phyloP scores from a whole-genome alignment of 2,113 vertebrate species.

The Ondatra zibethicus region DNA sequence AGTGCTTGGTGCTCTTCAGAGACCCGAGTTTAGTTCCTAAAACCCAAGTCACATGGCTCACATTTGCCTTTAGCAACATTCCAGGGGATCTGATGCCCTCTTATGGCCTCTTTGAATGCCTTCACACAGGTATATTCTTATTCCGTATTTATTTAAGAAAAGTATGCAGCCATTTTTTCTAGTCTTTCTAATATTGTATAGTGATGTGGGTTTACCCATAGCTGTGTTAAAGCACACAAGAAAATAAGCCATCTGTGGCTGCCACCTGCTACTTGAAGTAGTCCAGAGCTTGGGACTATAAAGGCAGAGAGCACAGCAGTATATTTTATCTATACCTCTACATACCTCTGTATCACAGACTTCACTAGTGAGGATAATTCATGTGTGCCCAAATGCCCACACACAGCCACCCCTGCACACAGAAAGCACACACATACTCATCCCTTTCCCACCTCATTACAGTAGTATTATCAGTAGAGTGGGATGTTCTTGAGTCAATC shows the following conservation, averaged over 20 bases:
- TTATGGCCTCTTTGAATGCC: neutral
- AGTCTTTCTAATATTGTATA: neutral
- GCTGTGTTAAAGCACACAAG: neutral
- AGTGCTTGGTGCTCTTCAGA: neutral
- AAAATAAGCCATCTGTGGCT: neutral
- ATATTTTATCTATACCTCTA: neutral
- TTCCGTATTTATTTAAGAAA: neutral
- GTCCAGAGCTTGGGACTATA: neutral
- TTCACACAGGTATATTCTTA: neutral
- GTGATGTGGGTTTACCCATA: neutral
- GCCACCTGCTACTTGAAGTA: neutral
- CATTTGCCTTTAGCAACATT: neutral
- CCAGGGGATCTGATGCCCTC: neutral
- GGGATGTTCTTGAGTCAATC: neutral
- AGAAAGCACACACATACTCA: neutral
- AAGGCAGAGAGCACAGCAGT: neutral
- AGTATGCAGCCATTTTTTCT: neutral
- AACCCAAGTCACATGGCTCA: neutral
- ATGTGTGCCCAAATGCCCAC: neutral
- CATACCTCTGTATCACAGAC: neutral
- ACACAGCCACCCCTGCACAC: neutral
- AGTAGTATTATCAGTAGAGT: neutral
- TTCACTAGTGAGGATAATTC: neutral
- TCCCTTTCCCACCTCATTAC: neutral
- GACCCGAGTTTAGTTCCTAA: too few species aligned